Evolutionary conservation across 2,888 invertebrate genomes (phyloP), one percentile per base, ranked within the genome.

Genomic region (Cotesia congregata): DNA sequence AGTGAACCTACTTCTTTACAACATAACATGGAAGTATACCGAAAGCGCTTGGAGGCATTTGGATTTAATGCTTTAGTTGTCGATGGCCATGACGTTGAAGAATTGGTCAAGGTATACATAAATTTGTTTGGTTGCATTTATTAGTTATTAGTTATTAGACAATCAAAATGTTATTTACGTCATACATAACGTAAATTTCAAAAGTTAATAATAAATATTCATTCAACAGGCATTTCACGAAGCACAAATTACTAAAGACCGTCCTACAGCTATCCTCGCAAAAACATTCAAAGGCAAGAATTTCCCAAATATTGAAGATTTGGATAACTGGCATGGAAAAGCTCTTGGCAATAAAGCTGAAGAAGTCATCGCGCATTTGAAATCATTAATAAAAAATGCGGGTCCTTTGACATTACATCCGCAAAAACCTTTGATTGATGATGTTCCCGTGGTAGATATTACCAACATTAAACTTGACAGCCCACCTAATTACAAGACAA

Each of bases 271-370:
- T 50, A 92, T 99, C 77, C 91, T 99, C 79, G 98, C 98, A 72
- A 98, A 98, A 91, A 99, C 99, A 0, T 96, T 93, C 90, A 99
- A 99, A 91, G 99, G 99, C 30, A 95, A 93, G 88, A 94, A 93
- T 84, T 97, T 97, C 91, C 94, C 95, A 64, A 94, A 94, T 73
- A 97, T 99, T 86, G 98, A 98, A 90, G 96, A 99, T 89, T 84
- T 93, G 82, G 96, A 97, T 77, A 97, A 98, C 90, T 99, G 98
- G 98, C 99, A 99, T 88, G 99, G 99, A 72, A 99, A 99, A 90
- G 94, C 99, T 0, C 90, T 99, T 77, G 98, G 97, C 0, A 94
- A 92, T 72, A 94, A 96, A 79, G 93, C 95, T 0, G 94, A 94
- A 0, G 93, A 91, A 82, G 93, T 95, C 7, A 88, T 94, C 77